Evolutionary conservation across 2,888 invertebrate species (phyloP).

Genomic region (Trichopoda pennipes): DNA sequence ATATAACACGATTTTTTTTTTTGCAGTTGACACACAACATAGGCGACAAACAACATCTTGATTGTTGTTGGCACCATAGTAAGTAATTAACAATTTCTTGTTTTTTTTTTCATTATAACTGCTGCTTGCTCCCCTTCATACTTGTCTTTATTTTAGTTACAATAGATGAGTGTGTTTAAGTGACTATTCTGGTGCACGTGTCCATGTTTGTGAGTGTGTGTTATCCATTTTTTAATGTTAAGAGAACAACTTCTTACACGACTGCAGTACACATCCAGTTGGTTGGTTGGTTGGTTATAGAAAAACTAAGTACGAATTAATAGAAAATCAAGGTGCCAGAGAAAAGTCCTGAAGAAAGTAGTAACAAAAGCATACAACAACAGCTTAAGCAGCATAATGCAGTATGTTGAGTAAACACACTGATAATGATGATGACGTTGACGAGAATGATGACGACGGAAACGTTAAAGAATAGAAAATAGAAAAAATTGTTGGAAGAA

Average conservation of each 20-base stretch:
- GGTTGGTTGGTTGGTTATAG: conserved; percentile 47
- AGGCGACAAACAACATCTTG: conserved; percentile 49
- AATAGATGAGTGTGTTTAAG: conserved; percentile 39
- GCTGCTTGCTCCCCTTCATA: conserved; percentile 25
- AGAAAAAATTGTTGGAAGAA: conserved; percentile 40
- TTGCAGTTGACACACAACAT: conserved; percentile 45
- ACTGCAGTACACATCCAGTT: conserved; percentile 64
- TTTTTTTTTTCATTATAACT: not conserved
- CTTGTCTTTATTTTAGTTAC: conserved; percentile 34
- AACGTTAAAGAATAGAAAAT: conserved; percentile 5
- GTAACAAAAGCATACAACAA: conserved; percentile 36
- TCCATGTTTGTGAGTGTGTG: conserved; percentile 8
- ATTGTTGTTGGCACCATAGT: conserved; percentile 64
- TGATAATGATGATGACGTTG: conserved; percentile 59
- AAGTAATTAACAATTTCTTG: conserved; percentile 66
- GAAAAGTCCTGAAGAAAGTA: conserved; percentile 51
- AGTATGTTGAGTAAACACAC: conserved; percentile 64
- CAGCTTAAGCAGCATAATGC: conserved; percentile 53
- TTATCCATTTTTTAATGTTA: conserved; percentile 39
- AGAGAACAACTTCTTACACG: conserved; percentile 62
- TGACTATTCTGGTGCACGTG: conserved; percentile 27
- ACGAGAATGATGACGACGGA: not conserved
- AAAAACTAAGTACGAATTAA: conserved; percentile 7
- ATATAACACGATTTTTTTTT: conserved; percentile 38
- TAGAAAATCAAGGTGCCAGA: conserved; percentile 48